Percentiles rank a stretch among this genome's conserved stretches.
These are phyloP conservation scores for Pangasius mekongensis DNA, from an alignment of 2,797 vertebrate species.

Conservation along the genomic window DNA sequence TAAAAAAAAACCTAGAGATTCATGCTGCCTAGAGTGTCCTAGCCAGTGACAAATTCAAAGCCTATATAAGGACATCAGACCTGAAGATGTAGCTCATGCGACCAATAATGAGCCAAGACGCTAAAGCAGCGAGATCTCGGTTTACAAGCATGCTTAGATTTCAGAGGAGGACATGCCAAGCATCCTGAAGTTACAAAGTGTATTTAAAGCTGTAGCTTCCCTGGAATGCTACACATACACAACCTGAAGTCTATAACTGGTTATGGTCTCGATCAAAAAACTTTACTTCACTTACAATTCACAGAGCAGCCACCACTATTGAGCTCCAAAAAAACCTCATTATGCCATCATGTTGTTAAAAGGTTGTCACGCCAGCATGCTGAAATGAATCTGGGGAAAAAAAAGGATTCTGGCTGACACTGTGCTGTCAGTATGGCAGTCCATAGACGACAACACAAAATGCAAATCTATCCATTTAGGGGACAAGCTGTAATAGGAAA, in stretches of 20 bases:
- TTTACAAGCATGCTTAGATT: not conserved
- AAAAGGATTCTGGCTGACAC: constrained; percentile 31
- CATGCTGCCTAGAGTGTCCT: not conserved
- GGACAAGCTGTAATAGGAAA: constrained; percentile 49
- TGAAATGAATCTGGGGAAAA: constrained; percentile 24
- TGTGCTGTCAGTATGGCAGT: constrained; percentile 10
- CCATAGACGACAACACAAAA: constrained; percentile 34
- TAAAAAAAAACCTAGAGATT: not conserved
- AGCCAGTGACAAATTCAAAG: not conserved
- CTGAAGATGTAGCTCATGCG: not conserved
- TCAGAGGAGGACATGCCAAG: not conserved
- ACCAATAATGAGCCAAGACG: not conserved
- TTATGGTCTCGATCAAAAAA: not conserved
- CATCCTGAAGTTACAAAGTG: not conserved
- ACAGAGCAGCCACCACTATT: constrained; percentile 17
- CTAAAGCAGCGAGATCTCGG: not conserved
- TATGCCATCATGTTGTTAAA: constrained; percentile 35
- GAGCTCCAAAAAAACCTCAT: constrained; percentile 33
- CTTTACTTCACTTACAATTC: constrained; percentile 19
- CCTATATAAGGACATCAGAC: not conserved
- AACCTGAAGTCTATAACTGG: not conserved
- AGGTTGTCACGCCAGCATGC: not conserved
- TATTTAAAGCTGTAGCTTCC: not conserved
- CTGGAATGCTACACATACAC: not conserved
- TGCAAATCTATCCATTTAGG: constrained; percentile 60